phyloP scores from a whole-genome alignment of 2,888 invertebrate genomes.

The Ischnura elegans region DNA sequence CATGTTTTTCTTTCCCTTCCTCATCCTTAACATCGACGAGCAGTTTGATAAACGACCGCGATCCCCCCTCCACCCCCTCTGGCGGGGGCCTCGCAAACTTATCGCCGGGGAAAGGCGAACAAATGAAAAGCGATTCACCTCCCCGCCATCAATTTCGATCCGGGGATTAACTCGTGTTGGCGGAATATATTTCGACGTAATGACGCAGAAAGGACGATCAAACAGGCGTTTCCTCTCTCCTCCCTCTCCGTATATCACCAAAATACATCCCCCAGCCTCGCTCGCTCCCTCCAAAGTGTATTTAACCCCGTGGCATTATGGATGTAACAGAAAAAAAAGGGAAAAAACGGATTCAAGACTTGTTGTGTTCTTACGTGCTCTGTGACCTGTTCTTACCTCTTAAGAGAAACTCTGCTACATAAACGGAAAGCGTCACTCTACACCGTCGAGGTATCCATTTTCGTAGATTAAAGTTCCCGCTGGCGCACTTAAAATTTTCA shows the following conservation, averaged over 20 bases:
- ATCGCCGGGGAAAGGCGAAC: background rate
- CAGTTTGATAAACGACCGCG: slow-evolving; percentile 17
- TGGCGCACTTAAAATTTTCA: no score
- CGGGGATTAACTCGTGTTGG: background rate
- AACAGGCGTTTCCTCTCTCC: background rate
- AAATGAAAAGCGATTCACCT: background rate
- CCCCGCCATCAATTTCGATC: background rate
- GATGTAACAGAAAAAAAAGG: background rate
- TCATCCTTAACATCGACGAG: background rate
- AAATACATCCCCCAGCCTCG: no score
- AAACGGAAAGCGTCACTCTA: no score
- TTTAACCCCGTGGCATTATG: background rate
- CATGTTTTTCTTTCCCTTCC: background rate
- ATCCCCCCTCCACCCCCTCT: no score
- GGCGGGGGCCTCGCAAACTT: background rate
- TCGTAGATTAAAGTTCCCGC: no score
- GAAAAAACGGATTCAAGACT: no score
- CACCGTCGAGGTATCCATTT: no score
- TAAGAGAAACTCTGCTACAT: no score
- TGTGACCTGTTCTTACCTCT: no score
- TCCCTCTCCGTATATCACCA: no score
- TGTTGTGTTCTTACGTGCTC: no score
- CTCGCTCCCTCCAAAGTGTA: background rate
- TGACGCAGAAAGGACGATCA: background rate
- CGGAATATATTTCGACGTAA: background rate